Base-by-base conservation (phyloP, 2,888 invertebrate genomes). In the Brachypalpus laphriformis region DNA sequence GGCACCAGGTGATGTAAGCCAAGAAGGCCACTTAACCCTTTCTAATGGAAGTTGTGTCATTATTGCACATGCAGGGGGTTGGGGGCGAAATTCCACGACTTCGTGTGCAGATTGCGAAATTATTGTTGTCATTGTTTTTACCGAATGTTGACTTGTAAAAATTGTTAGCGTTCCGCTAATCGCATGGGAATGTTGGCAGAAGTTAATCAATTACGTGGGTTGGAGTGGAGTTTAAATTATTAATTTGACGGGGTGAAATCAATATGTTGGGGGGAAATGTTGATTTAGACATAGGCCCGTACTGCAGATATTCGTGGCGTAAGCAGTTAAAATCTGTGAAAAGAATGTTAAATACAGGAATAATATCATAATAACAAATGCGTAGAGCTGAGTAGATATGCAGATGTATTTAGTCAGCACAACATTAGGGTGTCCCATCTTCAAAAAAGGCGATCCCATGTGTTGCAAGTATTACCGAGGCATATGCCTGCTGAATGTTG, bases 1-100 rank as follows among this genome's bases (percentile, higher is more conserved):
- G 75, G 45, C 70, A 75, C 47, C 8, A 57, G 75, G 81, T 81
- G 65, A 70, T 85, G 75, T 59, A 81, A 85, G 81, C 70, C 71
- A 81, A 75, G 74, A 51, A 85, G 65, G 63, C 75, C 81, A 81
- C 71, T 81, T 85, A 85, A 85, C 85, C 85, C 81, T 85, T 81
- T 66, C 71, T 57, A 66, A 75, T 54, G 45, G 68, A 47, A 57
- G 57, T 70, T 75, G 25, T 68, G 63, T 42, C 65, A 65, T 51
- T 66, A 65, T 51, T 37, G 31, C 51, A 20, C 28, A 57, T 47
- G 28, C 28, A n/a, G 9, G 9, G 25, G 3, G 25, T 40, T 47
- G 61, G 45, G 63, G 40, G 54, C 56, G 40, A 34, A 70, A 74
- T 75, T 68, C 81, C 63, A 28, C n/a, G 61, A 40, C 63, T 83